Evolutionary conservation across 1,140 invertebrate genomes (phyloP).

Genomic region (Dreissena polymorpha): DNA sequence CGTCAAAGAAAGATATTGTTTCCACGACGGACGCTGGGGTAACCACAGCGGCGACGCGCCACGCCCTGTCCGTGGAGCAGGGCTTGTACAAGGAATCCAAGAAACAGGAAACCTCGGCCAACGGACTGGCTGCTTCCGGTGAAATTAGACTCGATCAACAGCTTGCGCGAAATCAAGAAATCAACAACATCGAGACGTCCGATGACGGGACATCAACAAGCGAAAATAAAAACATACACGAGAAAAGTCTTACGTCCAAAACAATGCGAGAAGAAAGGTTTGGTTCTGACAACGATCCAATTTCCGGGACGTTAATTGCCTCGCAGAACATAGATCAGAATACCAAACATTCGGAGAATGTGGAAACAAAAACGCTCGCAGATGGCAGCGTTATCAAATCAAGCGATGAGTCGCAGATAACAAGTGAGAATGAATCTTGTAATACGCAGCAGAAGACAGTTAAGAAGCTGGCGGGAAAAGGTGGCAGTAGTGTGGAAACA

Average conservation of each 20-base stretch:
- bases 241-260: constrained; percentile 35
- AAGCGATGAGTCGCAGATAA: constrained; percentile 3
- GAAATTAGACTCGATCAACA: constrained; percentile 38
- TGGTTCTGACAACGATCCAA: background rate
- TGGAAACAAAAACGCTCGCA: constrained; percentile 9
- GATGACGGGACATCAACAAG: constrained; percentile 31
- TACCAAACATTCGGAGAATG: constrained; percentile 10
- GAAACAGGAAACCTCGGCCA: constrained; percentile 9
- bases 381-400: constrained; percentile 17
- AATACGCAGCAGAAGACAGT: constrained; percentile 9
- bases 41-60: constrained; percentile 29
- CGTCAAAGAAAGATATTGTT: constrained; percentile 31
- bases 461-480: background rate
- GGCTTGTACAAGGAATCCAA: constrained; percentile 26
- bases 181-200: constrained; percentile 24
- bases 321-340: constrained; percentile 35
- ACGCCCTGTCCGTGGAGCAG: constrained; percentile 41
- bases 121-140: constrained; percentile 3
- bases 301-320: constrained; percentile 5
- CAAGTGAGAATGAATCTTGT: constrained; percentile 5
- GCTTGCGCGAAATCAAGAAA: constrained; percentile 35
- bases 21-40: background rate
- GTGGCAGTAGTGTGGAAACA: constrained; percentile 9
- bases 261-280: constrained; percentile 24
- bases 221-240: constrained; percentile 25